phyloP scores from a whole-genome alignment of 2,888 invertebrate species.

The Diabrotica balteata region DNA sequence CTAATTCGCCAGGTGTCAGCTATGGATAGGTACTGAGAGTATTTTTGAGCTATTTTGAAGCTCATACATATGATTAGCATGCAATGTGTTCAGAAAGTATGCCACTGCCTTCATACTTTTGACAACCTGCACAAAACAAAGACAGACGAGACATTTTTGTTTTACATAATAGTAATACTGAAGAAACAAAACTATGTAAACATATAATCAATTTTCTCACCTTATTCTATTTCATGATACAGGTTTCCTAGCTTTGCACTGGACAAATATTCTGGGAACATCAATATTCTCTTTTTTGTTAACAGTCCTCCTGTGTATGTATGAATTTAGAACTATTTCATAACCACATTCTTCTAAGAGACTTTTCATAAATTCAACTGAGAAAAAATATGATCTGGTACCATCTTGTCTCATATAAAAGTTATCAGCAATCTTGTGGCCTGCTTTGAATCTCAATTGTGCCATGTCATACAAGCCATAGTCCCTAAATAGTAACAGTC shows the following conservation, averaged over 20 bases:
- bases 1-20: too few relatives aligned
- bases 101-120: too few relatives aligned
- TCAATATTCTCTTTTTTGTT: conserved; percentile 92
- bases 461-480: conserved; percentile 97
- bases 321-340: conserved; percentile 71
- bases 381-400: conserved; percentile 86
- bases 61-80: too few relatives aligned
- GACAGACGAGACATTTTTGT: too few relatives aligned
- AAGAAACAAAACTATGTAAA: too few relatives aligned
- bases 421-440: conserved; percentile 89
- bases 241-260: conserved; percentile 74
- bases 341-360: conserved; percentile 78
- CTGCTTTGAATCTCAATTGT: conserved; percentile 90
- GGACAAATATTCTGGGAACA: conserved; percentile 92
- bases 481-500: conserved; percentile 86
- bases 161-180: too few relatives aligned
- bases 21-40: too few relatives aligned
- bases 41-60: too few relatives aligned
- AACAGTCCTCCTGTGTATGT: conserved; percentile 86
- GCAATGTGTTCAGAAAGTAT: too few relatives aligned
- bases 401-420: conserved; percentile 97
- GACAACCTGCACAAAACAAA: too few relatives aligned
- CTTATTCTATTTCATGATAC: not conserved
- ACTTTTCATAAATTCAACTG: conserved; percentile 71
- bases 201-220: too few relatives aligned